A percentile compares a stretch with the other conserved stretches of the same genome.
Evolutionary conservation across 2,797 vertebrate species (phyloP).

Genomic region (Pagetopsis macropterus): DNA sequence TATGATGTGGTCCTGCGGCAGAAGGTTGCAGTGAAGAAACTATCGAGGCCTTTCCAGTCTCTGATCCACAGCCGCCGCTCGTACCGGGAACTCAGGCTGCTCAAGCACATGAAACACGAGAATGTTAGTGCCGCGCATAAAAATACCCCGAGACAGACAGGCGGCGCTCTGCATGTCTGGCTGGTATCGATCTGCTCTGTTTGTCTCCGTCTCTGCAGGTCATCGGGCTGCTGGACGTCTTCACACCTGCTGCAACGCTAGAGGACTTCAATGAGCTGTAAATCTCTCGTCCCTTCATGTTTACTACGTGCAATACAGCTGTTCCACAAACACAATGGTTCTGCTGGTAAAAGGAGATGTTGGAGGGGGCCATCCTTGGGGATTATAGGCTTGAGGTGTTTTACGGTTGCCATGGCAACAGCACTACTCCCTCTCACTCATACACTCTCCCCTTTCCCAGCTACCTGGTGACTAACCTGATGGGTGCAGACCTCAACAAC

Average conservation of each 20-base stretch:
- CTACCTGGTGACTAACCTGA: conserved; percentile 97
- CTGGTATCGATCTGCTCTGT: conserved; percentile 47
- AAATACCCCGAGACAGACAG: conserved; percentile 27
- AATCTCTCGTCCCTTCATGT: conserved; percentile 58
- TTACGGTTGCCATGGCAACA: conserved; percentile 65
- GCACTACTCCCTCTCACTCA: conserved; percentile 1
- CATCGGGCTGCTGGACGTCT: conserved; percentile 96
- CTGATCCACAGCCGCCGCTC: conserved; percentile 96
- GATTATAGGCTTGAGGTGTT: conserved; percentile 44
- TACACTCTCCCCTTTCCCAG: conserved; percentile 72
- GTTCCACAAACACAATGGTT: conserved; percentile 9
- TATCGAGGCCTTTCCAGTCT: conserved; percentile 97
- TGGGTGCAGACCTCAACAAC: conserved; percentile 98
- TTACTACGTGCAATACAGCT: conserved; percentile 13
- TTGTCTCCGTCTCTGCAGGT: conserved; percentile 80
- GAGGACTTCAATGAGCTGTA: conserved; percentile 98
- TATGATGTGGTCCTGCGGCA: conserved; percentile 88
- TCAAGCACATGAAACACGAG: conserved; percentile 99
- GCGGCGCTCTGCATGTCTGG: conserved; percentile 16
- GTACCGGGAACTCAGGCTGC: conserved; percentile 94
- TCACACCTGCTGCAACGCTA: conserved; percentile 92
- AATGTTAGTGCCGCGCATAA: conserved; percentile 87
- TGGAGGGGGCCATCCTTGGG: conserved; percentile 13
- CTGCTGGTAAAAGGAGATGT: conserved; percentile 11
- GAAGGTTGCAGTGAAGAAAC: conserved; percentile 97